Base-by-base conservation (phyloP, 2,113 vertebrate genomes). In the Pseudorhombus dupliciocellatus region DNA sequence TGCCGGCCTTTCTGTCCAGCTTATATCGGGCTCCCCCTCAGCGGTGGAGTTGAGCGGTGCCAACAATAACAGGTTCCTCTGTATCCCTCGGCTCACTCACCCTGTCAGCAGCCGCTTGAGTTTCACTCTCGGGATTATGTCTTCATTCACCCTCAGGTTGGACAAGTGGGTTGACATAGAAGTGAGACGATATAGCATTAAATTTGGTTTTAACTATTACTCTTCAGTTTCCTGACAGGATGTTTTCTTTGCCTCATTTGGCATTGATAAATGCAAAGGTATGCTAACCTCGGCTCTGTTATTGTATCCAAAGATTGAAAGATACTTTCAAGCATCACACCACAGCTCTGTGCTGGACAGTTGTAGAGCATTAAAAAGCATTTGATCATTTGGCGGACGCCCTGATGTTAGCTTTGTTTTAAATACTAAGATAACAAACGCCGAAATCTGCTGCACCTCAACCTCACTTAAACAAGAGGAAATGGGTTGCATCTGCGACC, bases 401-500 rank as follows among this genome's bases (percentile, higher is more conserved):
- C 24, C 46, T 37, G 71, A 74, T 21, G 6, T 60, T 58, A 75
- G 71, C 58, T 60, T 28, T 60, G 66, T 25, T 62, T 31, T 42
- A 62, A 68, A 68, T 22, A 20, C 68, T 68, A 50, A 28, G 74
- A 87, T 81, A 90, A 88, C 79, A 90, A 64, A 73, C 71, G 76
- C 73, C 70, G 46, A 15, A 72, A 85, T 91, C 79, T 74, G 63
- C 70, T 63, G 71, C 64, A 84, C 75, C 66, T 83, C 30, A 8
- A 77, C 66, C 56, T 73, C 48, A 48, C 76, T 85, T 81, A 72
- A 77, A 77, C 12, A 12, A 9, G 61, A 89, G 90, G 84, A 90
- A 92, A 92, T 82, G 37, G 70, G 66, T 82, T 78, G 89, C 88
- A 90, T 91, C 75, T 92, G 90, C 71, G 81, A 56, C 76, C 87